Base-by-base conservation (phyloP, 2,797 vertebrate genomes). In the Sebastes ruberrimus region DNA sequence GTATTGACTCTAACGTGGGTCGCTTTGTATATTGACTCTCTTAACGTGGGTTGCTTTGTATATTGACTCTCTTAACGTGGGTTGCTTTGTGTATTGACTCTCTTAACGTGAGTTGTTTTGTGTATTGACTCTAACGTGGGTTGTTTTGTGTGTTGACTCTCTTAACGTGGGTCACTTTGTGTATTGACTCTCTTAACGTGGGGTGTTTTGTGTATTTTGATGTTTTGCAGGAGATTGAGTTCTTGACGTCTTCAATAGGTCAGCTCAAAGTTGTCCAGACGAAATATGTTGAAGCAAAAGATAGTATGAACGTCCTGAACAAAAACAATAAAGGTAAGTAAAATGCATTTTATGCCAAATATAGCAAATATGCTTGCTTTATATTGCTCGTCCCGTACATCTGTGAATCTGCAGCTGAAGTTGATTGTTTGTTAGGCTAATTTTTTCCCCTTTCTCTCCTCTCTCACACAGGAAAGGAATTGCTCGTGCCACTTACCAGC, bases 261-360 rank as follows among this genome's bases (percentile, higher is more conserved):
- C 98, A 99, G 91, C 94, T 99, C 78, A 99, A 99, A 93, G 96
- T 98, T 71, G 97, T 96, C 14, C 98, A 98, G 92, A 97, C 96
- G 27, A 99, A 98, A 91, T 98, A 96, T 35, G 97, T 98, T 84
- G 98, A 99, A 84, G 97, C 98, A 60, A 98, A 98, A 93, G 97
- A 99, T 66, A 97, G 97, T 84, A 94, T 99, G 83, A 97, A 91
- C 32, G 96, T 97, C 42, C 92, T 99, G 33, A 96, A 93, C 90
- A 95, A 96, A 89, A 96, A 91, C 83, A 99, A 98, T 25, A 96
- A 97, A 95, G 98, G 98, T 96, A 53, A 78, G 92, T 87, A 13
- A 46, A 23, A 25, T 49, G 6, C 0, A 2, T 55, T 25, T 20
- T 3, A 6, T 16, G 28, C 35, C 20, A 28, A 28, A 28, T 28